phyloP scores from a whole-genome alignment of 2,888 invertebrate genomes.

The Polyploca ridens region DNA sequence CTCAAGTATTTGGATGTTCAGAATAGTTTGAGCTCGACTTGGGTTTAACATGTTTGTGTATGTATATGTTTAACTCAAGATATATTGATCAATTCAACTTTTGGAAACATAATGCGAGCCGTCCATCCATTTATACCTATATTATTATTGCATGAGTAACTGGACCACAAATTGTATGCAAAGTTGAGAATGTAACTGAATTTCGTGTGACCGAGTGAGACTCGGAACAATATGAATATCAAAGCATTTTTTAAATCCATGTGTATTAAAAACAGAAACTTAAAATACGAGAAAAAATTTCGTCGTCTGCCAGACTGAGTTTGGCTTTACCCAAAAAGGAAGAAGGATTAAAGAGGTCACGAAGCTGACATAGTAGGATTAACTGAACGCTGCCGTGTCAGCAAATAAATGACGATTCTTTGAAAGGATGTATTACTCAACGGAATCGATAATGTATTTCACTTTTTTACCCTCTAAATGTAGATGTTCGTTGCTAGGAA shows the following conservation, averaged over 20 bases:
- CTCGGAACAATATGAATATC: too few relatives aligned
- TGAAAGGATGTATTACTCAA: slow-evolving; percentile 44
- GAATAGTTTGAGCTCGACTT: slow-evolving; percentile 9
- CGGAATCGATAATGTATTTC: slow-evolving; percentile 34
- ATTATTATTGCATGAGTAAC: too few relatives aligned
- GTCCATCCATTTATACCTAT: too few relatives aligned
- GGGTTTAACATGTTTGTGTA: not conserved
- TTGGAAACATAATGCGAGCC: too few relatives aligned
- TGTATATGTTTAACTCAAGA: not conserved
- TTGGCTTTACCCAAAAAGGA: slow-evolving; percentile 64
- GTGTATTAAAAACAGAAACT: slow-evolving; percentile 27
- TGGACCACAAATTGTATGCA: too few relatives aligned
- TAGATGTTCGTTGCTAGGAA: not conserved
- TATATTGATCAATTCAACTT: not conserved
- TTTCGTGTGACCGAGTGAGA: not conserved
- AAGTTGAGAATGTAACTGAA: not conserved
- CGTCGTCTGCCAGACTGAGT: slow-evolving; percentile 52
- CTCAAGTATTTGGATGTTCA: slow-evolving; percentile 1
- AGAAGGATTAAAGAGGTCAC: slow-evolving; percentile 78
- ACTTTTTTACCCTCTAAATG: not conserved
- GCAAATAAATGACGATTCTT: slow-evolving; percentile 69
- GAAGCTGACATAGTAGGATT: slow-evolving; percentile 77
- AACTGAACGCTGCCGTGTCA: slow-evolving; percentile 65
- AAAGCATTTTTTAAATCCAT: too few relatives aligned
- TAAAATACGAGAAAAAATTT: slow-evolving; percentile 47